phyloP scores from a whole-genome alignment of 2,113 vertebrate genomes.

The Sinocyclocheilus anshuiensis region DNA sequence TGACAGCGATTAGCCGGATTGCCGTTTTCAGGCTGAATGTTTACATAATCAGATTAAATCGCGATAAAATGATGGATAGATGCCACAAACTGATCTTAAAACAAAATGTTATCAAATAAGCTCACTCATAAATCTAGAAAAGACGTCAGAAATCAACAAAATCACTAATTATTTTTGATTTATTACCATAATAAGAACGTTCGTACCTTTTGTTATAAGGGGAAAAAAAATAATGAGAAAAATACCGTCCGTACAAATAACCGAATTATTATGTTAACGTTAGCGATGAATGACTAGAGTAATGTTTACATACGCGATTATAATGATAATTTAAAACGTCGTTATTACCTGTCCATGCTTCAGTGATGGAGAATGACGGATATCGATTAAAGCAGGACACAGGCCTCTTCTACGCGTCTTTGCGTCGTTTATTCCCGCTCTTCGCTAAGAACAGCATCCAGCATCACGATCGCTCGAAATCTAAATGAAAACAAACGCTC shows the following conservation, averaged over 20 bases:
- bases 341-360: conserved; percentile 63
- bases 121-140: neutral
- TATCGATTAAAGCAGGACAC: neutral
- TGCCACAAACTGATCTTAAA: neutral
- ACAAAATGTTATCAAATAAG: neutral
- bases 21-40: neutral
- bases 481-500: conserved; percentile 8
- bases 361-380: conserved; percentile 40
- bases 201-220: neutral
- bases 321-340: neutral
- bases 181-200: neutral
- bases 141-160: neutral
- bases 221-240: neutral
- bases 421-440: neutral
- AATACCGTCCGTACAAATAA: neutral
- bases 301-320: neutral
- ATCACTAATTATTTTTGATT: neutral
- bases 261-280: neutral
- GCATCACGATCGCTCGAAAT: neutral
- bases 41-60: too few species aligned
- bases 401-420: conserved; percentile 1
- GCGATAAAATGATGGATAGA: neutral
- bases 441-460: neutral
- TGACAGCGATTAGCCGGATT: neutral
- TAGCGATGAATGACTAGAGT: neutral